Base-by-base conservation (phyloP, 2,888 invertebrate genomes). In the Drosophila trichaetosa region DNA sequence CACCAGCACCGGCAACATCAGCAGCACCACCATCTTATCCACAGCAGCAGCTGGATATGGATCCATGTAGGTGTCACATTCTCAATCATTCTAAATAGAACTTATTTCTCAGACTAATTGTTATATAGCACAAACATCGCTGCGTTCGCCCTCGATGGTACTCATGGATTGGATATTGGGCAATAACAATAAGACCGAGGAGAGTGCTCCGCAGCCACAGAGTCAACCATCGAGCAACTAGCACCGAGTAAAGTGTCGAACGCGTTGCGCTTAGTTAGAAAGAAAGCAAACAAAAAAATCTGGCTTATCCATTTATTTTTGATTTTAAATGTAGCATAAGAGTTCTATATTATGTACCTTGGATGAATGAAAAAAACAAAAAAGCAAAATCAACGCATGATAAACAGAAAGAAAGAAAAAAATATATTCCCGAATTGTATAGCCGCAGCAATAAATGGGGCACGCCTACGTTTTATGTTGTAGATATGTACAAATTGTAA, bases 161-260 rank as follows among this genome's bases (percentile, higher is more conserved):
- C 94, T 97, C 57, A 93, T 97, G 77, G 96, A 97, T 93, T 97
- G 97, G 97, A 94, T 97, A 69, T 95, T 96, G 95, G 97, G 97
- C 74, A 96, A 56, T 27, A 56, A 95, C 69, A 90, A 80, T 33
- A 89, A 76, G 34, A 71, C 11, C 58, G 80, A 86, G 18, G 78
- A 80, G 2, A 88, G 83, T 34, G 42, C 46, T 10, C 66, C 56
- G 29, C 65, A 63, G n/a, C 21, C 51, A 49, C 63, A 24, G 34
- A 54, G 38, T 40, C 42, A 24, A 27, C 29, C 73, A 13, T 2
- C 70, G 5, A 62, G 33, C 56, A 71, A 71, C 56, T 71, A 71
- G 52, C 53, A 38, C 38, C 42, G 24, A 42, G 27, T 54, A 11
- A 49, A 51, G 29, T 16, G 13, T 34, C 36, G 59, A 31, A 46